These are phyloP conservation scores for Aleiodes sp. DNA, from an alignment of 1,140 invertebrate species.

Conservation along the genomic window DNA sequence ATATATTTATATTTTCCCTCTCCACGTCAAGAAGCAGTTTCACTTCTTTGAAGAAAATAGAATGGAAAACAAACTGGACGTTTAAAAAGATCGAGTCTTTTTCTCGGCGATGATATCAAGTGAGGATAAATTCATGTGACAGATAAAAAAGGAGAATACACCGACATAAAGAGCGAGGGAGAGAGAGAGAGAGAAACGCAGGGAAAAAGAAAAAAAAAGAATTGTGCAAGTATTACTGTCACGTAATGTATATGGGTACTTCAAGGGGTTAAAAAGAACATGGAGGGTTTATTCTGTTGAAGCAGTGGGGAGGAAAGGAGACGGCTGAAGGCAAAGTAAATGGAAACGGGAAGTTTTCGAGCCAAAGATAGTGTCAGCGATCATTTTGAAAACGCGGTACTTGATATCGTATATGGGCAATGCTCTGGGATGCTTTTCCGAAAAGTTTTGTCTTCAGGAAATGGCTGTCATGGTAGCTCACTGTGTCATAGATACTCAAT, in stretches of 20 bases:
- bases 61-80: neutral
- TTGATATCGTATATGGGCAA: conserved; percentile 16
- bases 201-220: neutral
- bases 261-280: conserved; percentile 14
- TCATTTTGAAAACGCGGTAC: conserved; percentile 10
- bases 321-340: neutral
- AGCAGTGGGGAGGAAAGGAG: neutral
- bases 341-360: conserved; percentile 4
- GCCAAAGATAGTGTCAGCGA: conserved; percentile 13
- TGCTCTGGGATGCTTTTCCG: conserved; percentile 11
- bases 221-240: conserved; percentile 12
- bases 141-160: conserved; percentile 3
- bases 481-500: neutral
- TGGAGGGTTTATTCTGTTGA: neutral
- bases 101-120: conserved; percentile 9
- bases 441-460: conserved; percentile 18
- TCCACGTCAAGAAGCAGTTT: too few species aligned
- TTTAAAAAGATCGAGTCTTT: neutral
- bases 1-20: too few species aligned
- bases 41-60: neutral
- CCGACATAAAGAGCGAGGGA: too few species aligned
- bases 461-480: neutral
- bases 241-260: conserved; percentile 13
- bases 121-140: conserved; percentile 9
- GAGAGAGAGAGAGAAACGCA: neutral